Evolutionary conservation across 2,888 invertebrate species (phyloP).

Genomic region (Amaurobius ferox): DNA sequence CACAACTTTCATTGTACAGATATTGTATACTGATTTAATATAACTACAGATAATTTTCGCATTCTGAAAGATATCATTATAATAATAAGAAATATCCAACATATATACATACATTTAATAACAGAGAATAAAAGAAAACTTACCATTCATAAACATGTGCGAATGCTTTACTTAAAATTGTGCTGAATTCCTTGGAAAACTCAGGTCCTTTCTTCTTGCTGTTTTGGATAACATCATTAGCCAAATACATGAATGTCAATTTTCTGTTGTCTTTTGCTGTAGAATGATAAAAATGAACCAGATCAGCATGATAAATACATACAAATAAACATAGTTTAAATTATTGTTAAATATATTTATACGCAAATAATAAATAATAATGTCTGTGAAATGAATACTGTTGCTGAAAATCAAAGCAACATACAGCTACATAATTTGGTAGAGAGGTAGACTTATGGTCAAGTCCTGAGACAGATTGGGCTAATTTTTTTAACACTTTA

Average conservation of each 20-base stretch:
- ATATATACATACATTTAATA: too few relatives aligned
- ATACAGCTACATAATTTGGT: too few relatives aligned
- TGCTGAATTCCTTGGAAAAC: conserved; percentile 87
- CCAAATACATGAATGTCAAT: conserved; percentile 96
- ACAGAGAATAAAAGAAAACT: conserved; percentile 4
- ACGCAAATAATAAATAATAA: neutral
- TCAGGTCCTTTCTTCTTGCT: conserved; percentile 98
- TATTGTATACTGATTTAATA: too few relatives aligned
- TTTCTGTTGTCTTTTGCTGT: conserved; percentile 90
- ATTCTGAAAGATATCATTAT: too few relatives aligned
- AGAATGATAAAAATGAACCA: conserved; percentile 48
- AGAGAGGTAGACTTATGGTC: too few relatives aligned
- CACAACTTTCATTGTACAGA: too few relatives aligned
- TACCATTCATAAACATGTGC: conserved; percentile 84
- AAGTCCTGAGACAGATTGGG: too few relatives aligned
- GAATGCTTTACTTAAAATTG: conserved; percentile 88
- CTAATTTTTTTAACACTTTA: too few relatives aligned
- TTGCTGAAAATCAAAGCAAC: too few relatives aligned
- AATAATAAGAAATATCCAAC: too few relatives aligned
- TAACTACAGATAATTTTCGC: too few relatives aligned
- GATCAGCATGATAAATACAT: neutral
- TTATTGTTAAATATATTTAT: conserved; percentile 5
- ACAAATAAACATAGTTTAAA: neutral
- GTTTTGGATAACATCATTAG: conserved; percentile 99
- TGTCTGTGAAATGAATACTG: too few relatives aligned